Conservation (phyloP, 2,888 invertebrate genomes). For the Idaea aversata region DNA sequence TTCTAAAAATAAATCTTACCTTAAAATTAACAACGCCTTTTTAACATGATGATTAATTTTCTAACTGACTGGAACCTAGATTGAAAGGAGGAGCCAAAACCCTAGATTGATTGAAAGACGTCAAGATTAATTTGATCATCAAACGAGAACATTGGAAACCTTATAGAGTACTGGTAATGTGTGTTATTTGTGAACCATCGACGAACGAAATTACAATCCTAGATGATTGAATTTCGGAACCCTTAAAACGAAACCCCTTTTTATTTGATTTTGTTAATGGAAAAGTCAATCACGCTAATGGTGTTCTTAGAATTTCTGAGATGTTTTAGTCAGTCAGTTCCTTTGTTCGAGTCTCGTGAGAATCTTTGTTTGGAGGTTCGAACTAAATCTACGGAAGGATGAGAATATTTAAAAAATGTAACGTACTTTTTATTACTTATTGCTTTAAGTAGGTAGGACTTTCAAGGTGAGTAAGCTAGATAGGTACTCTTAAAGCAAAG, state of each 20-base stretch:
- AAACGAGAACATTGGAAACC: not conserved
- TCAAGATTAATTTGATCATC: not conserved
- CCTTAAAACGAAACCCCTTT: not conserved
- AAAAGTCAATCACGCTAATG: not conserved
- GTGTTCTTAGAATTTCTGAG: not conserved
- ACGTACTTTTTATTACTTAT: not conserved
- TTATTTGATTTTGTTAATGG: not conserved
- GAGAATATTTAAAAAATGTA: not conserved
- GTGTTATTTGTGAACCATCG: not conserved
- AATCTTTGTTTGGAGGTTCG: not conserved
- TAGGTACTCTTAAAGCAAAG: too few species aligned
- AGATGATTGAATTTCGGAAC: not conserved
- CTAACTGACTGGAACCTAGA: not conserved
- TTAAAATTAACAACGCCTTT: too few species aligned
- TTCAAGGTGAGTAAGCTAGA: too few species aligned
- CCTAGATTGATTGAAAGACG: slow-evolving; percentile 18
- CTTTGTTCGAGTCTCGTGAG: not conserved
- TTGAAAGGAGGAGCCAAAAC: slow-evolving; percentile 10
- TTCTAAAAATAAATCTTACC: not conserved
- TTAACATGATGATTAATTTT: not conserved
- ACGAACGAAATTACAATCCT: not conserved
- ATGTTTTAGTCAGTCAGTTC: not conserved
- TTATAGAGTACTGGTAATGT: not conserved
- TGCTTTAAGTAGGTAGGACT: too few species aligned
- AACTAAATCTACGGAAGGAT: not conserved